Evolutionary conservation across 2,888 invertebrate species (phyloP), one percentile per base, ranked within the genome.

Genomic region (Cecidostiba fungosa): DNA sequence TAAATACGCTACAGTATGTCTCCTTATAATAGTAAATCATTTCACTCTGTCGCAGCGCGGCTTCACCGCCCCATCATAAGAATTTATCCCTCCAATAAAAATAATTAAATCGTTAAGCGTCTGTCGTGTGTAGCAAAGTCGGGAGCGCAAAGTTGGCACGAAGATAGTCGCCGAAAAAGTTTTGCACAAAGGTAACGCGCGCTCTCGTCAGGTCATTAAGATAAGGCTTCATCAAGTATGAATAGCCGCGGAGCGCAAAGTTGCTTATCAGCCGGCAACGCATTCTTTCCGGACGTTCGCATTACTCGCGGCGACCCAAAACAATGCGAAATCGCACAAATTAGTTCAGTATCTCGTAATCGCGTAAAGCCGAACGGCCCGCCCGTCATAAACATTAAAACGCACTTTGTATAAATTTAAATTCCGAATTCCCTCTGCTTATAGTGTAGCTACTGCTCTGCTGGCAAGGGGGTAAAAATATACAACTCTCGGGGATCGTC

Each of bases 341-440:
- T 70, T 70, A 70, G 70, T 70, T 70, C 19, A 70, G 19, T 36
- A n/a, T 36, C 36, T 36, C n/a, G 72, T 73, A 77, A 83, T 77
- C 54, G 72, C n/a, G n/a, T 43, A 36, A 72, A 26, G 39, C 72
- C 29, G n/a, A 36, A n/a, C 19, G 4, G 0, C 70, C 4, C 0
- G 39, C 43, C 36, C 19, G 26, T 79, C 79, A 29, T 62, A 74
- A 84, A 79, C 74, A 84, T 79, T 72, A 26, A 66, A 79, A 69
- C 69, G 73, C 66, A 50, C 74, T 74, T 19, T 39, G 74, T 66
- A 59, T 59, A 23, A 81, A 73, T 82, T 74, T 76, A 76, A 82
- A 76, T 82, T 50, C 32, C 69, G 50, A 82, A 76, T 77, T 77
- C 59, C 80, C 43, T 70, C 10, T 50, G 62, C 73, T 74, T 50